Evolutionary conservation across 2,888 invertebrate genomes (phyloP).

Genomic region (Entomobrya multifasciata): DNA sequence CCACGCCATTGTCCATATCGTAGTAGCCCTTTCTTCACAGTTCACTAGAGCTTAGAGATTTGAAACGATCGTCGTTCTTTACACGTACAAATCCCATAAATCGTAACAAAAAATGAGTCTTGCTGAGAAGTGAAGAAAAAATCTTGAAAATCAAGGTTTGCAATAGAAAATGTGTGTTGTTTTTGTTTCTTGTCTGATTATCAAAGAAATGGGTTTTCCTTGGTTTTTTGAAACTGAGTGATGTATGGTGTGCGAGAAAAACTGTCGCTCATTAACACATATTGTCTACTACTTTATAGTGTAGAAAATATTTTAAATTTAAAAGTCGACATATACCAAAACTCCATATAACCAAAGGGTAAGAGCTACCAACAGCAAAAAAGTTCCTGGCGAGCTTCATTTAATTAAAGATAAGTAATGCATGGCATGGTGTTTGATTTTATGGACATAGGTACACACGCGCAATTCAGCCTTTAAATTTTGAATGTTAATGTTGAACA

Average conservation of each 20-base stretch:
- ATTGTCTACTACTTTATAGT: not conserved
- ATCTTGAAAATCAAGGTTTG: slow-evolving; percentile 33
- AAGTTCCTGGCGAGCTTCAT: too few species aligned
- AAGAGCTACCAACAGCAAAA: too few species aligned
- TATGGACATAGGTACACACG: too few species aligned
- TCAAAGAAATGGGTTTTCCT: not conserved
- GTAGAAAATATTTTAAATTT: not conserved
- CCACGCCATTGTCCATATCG: not conserved
- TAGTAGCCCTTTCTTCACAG: not conserved
- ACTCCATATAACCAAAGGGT: too few species aligned
- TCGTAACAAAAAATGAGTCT: slow-evolving; percentile 11
- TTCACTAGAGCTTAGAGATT: not conserved
- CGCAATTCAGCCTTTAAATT: too few species aligned
- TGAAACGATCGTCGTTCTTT: not conserved
- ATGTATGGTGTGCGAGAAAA: not conserved
- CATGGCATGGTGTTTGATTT: too few species aligned
- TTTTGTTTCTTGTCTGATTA: not conserved
- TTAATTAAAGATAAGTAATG: too few species aligned
- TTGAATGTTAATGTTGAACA: too few species aligned
- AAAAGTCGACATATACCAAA: too few species aligned
- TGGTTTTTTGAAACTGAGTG: not conserved
- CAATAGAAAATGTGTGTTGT: not conserved
- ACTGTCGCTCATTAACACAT: slow-evolving; percentile 26
- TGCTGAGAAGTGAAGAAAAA: slow-evolving; percentile 11
- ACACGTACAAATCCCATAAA: slow-evolving; percentile 34